Percentiles rank a stretch among this genome's conserved stretches.
These are phyloP conservation scores for Muntiacus reevesi DNA, from an alignment of 2,113 vertebrate species.

Conservation along the genomic window DNA sequence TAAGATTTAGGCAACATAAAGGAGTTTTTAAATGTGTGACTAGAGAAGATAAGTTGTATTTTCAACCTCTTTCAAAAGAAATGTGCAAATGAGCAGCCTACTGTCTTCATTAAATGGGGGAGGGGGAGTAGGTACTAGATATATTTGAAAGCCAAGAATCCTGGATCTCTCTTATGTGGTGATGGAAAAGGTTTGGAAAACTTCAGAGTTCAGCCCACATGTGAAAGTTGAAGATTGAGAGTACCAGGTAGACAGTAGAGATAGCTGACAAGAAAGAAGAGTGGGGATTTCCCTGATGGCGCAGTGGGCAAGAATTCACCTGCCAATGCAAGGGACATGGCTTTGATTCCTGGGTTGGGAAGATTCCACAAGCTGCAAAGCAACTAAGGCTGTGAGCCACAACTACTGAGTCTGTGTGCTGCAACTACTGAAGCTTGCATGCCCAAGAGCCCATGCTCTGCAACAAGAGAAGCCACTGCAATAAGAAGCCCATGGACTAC, in stretches of 20 bases:
- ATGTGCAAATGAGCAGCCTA: not conserved
- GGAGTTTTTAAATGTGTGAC: not conserved
- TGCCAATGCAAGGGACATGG: not conserved
- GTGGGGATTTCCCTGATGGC: not conserved
- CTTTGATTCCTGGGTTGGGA: not conserved
- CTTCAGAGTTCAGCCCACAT: not conserved
- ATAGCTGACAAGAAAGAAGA: not conserved
- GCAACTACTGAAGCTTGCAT: not conserved
- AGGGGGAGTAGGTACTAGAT: not conserved
- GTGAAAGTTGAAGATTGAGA: not conserved
- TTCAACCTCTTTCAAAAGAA: not conserved
- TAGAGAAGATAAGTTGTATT: not conserved
- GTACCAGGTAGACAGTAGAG: not conserved
- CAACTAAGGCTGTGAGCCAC: not conserved
- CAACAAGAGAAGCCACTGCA: not conserved
- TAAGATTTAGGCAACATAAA: not conserved
- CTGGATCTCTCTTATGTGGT: not conserved
- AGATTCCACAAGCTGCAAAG: not conserved
- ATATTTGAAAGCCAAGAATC: not conserved
- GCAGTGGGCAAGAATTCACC: not conserved
- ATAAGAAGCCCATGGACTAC: not conserved
- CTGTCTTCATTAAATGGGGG: not conserved
- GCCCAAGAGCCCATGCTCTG: not conserved
- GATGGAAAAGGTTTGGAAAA: not conserved
- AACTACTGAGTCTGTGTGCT: not conserved